phyloP scores from a whole-genome alignment of 2,797 vertebrate genomes.

The Neoniphon sammara region DNA sequence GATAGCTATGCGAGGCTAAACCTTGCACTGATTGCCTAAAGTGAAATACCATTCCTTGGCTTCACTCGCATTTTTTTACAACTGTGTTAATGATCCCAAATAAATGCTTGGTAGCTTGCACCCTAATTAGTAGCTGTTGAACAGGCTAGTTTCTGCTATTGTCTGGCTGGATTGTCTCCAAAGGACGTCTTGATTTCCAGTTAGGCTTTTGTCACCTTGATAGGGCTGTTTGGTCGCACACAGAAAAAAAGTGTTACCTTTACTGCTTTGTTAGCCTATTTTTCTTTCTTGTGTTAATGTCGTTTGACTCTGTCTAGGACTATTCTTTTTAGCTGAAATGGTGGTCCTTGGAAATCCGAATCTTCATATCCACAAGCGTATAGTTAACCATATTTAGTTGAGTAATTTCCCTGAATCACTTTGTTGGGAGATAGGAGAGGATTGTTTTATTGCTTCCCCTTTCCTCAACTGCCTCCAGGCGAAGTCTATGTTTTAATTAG shows the following conservation, averaged over 20 bases:
- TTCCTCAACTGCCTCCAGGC: constrained; percentile 62
- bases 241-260: constrained; percentile 17
- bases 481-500: constrained; percentile 77
- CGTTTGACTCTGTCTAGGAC: not conserved
- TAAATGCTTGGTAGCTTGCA: constrained; percentile 72
- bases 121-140: constrained; percentile 73
- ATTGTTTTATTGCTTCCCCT: constrained; percentile 72
- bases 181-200: constrained; percentile 66
- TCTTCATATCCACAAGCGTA: constrained; percentile 51
- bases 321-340: constrained; percentile 24
- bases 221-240: constrained; percentile 18
- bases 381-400: constrained; percentile 61
- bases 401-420: constrained; percentile 71
- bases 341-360: constrained; percentile 38
- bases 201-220: constrained; percentile 53
- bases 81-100: constrained; percentile 78
- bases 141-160: constrained; percentile 43
- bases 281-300: not conserved
- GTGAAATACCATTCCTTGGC: constrained; percentile 76
- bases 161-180: constrained; percentile 68
- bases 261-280: not conserved
- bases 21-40: constrained; percentile 74
- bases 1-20: constrained; percentile 75
- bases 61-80: constrained; percentile 73
- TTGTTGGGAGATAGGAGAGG: constrained; percentile 69